A percentile compares a stretch with the other conserved stretches of the same genome.
phyloP scores from a whole-genome alignment of 2,797 vertebrate species.

The Acrossocheilus wenchowensis region DNA sequence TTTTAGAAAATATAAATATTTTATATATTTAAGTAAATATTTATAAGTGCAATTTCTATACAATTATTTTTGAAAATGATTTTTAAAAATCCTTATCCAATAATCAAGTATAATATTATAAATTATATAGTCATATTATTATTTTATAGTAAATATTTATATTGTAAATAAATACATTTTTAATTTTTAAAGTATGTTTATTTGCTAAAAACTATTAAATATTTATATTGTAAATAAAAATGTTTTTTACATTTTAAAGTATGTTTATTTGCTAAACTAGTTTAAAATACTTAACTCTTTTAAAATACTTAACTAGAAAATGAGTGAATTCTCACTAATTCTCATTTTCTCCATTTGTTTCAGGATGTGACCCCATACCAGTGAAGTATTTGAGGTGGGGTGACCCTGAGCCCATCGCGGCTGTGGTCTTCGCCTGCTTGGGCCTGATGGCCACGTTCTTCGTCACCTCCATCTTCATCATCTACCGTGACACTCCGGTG shows the following conservation, averaged over 20 bases:
- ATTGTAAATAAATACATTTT: neutral
- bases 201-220: neutral
- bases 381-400: slow-evolving; percentile 96
- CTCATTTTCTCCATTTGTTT: neutral
- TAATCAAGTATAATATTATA: neutral
- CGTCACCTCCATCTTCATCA: slow-evolving; percentile 91
- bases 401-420: slow-evolving; percentile 96
- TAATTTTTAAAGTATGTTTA: neutral
- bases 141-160: neutral
- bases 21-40: too few relatives aligned
- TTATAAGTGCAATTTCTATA: neutral
- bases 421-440: slow-evolving; percentile 94
- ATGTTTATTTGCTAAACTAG: too few relatives aligned
- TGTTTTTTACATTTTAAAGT: too few relatives aligned
- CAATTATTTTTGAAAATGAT: neutral
- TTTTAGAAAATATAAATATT: too few relatives aligned
- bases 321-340: too few relatives aligned
- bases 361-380: slow-evolving; percentile 93
- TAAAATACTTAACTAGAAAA: neutral
- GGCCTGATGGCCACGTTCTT: slow-evolving; percentile 95
- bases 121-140: too few relatives aligned
- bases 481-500: slow-evolving; percentile 94
- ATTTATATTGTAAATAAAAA: neutral
- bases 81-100: too few relatives aligned
- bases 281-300: too few relatives aligned